Percentiles rank a stretch among this genome's conserved stretches.
These are phyloP conservation scores for Vanessa cardui DNA, from an alignment of 2,888 invertebrate genomes.

Conservation along the genomic window DNA sequence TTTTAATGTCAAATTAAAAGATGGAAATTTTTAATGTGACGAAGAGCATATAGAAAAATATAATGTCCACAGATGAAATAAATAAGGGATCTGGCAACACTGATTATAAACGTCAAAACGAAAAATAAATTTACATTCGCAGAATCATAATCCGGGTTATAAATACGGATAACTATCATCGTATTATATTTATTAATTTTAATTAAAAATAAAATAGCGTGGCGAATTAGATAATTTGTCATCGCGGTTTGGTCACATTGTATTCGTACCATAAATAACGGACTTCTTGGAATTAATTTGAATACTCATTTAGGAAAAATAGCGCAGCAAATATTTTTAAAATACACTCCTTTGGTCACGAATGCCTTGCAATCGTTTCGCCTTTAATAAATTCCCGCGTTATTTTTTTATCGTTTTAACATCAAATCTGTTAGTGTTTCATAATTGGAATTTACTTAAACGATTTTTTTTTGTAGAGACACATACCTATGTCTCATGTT, in stretches of 20 bases:
- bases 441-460: constrained; percentile 7
- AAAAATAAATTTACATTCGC: not conserved
- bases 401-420: constrained; percentile 10
- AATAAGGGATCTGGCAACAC: not conserved
- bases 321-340: constrained; percentile 50
- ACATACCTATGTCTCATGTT: too few relatives aligned
- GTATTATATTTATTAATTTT: constrained; percentile 39
- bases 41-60: too few relatives aligned
- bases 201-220: constrained; percentile 69
- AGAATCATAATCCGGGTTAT: constrained; percentile 8
- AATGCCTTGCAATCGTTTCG: constrained; percentile 4
- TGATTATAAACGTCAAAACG: not conserved
- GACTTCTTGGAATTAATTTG: constrained; percentile 65
- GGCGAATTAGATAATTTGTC: constrained; percentile 77
- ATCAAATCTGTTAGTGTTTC: constrained; percentile 7
- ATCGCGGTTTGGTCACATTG: constrained; percentile 58
- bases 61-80: not conserved
- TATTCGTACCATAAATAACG: constrained; percentile 60
- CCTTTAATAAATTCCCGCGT: not conserved
- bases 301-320: constrained; percentile 50
- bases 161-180: constrained; percentile 11
- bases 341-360: constrained; percentile 37
- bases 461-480: not conserved
- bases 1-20: too few relatives aligned
- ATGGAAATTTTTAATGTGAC: not conserved